Percentiles rank a stretch among this genome's conserved stretches.
Conservation (phyloP, 30 jellyfish, hydroid and myxozoan species). For the Cassiopea xamachana region DNA sequence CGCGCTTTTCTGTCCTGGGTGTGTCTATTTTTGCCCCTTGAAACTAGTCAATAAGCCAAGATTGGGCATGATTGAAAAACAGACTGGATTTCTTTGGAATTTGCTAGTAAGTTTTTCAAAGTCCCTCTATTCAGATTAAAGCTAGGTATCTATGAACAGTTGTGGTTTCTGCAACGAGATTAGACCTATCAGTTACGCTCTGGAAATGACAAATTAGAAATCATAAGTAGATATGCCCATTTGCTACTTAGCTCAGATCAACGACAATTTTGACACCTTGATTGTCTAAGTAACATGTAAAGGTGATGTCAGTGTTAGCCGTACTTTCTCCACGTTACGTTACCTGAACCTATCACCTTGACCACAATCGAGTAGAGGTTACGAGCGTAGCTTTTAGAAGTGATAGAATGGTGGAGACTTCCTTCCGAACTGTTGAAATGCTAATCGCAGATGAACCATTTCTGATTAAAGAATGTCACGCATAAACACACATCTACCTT, state of each 20-base stretch:
- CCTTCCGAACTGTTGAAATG: slow-evolving; percentile 57
- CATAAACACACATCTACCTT: neutral
- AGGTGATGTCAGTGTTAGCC: slow-evolving; percentile 59
- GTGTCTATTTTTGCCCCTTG: neutral
- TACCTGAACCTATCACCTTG: neutral
- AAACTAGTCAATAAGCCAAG: neutral
- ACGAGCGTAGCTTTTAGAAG: slow-evolving; percentile 27
- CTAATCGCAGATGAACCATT: slow-evolving; percentile 41
- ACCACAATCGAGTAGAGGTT: slow-evolving; percentile 48
- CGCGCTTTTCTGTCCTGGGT: too few species aligned
- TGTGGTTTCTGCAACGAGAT: slow-evolving; percentile 4
- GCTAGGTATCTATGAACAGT: slow-evolving; percentile 6
- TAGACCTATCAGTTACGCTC: slow-evolving; percentile 49
- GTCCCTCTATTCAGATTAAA: neutral
- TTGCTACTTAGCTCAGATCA: slow-evolving; percentile 61
- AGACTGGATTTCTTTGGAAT: neutral
- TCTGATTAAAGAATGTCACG: neutral
- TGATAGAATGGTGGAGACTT: slow-evolving; percentile 21
- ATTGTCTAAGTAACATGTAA: slow-evolving; percentile 40
- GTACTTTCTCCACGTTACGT: slow-evolving; percentile 11
- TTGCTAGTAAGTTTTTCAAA: neutral
- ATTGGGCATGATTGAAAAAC: neutral
- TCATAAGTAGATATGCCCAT: slow-evolving; percentile 55
- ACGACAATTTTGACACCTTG: slow-evolving; percentile 40
- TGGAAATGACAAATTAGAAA: slow-evolving; percentile 57